Evolutionary conservation across 2,797 vertebrate species (phyloP).

Genomic region (Scyliorhinus canicula): DNA sequence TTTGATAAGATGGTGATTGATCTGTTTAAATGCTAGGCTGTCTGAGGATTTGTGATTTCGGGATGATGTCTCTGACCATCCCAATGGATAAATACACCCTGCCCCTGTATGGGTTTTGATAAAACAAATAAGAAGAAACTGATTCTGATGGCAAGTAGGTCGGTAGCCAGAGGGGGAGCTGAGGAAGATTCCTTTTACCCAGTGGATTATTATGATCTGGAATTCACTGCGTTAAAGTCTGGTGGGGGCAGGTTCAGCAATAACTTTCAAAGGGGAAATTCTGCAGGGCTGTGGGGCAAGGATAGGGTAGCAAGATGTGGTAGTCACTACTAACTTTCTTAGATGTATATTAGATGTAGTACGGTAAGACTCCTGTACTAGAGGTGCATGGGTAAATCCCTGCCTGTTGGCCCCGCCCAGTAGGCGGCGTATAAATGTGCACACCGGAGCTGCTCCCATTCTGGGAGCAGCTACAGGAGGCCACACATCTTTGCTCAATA

Average conservation of each 20-base stretch:
- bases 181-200: neutral
- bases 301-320: no score
- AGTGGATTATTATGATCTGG: neutral
- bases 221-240: neutral
- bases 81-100: neutral
- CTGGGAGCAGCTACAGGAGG: no score
- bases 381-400: no score
- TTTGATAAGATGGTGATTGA: no score
- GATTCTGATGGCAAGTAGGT: neutral
- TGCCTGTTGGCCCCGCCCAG: no score
- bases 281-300: neutral
- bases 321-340: no score
- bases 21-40: neutral
- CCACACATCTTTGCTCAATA: no score
- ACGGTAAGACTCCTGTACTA: no score
- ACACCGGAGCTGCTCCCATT: no score
- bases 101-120: neutral
- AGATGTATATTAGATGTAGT: no score
- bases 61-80: neutral
- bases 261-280: neutral
- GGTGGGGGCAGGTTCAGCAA: neutral
- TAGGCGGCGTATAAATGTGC: no score
- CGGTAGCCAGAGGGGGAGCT: no score
- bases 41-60: neutral
- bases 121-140: neutral